A percentile compares a stretch with the other conserved stretches of the same genome.
These are phyloP conservation scores for Cataglyphis cursor DNA, from an alignment of 2,888 invertebrate genomes.

Conservation along the genomic window DNA sequence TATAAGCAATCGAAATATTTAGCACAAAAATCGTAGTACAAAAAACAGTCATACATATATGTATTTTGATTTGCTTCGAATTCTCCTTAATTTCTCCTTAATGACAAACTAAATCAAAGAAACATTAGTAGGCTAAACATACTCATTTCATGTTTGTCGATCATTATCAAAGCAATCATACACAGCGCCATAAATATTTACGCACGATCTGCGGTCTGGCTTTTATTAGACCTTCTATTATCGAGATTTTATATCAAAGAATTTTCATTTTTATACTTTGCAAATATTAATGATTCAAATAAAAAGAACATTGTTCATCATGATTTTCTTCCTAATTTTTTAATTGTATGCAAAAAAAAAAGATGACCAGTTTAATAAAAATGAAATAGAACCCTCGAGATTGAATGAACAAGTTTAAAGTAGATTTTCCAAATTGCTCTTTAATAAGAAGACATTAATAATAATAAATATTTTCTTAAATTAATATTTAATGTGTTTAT, in stretches of 20 bases:
- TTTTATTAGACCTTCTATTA: background rate
- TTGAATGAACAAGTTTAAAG: background rate
- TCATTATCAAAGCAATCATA: slow-evolving; percentile 1
- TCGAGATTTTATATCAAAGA: background rate
- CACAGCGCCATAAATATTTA: background rate
- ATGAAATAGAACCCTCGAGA: background rate
- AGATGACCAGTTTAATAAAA: background rate
- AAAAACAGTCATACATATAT: background rate
- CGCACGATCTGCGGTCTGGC: background rate
- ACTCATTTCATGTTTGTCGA: background rate
- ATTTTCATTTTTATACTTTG: background rate
- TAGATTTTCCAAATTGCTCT: background rate
- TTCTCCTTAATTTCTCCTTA: background rate
- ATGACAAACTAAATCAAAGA: background rate
- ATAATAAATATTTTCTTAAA: background rate
- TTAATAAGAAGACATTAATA: background rate
- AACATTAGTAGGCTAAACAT: background rate
- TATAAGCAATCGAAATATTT: too few species aligned
- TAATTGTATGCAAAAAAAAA: background rate
- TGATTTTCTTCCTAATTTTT: background rate
- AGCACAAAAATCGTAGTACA: too few species aligned
- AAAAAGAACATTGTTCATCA: background rate
- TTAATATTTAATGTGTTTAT: background rate
- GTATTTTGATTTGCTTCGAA: background rate
- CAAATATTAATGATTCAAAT: background rate